Evolutionary conservation across 2,797 vertebrate species (phyloP).

Genomic region (Melanotaenia trifasciata): DNA sequence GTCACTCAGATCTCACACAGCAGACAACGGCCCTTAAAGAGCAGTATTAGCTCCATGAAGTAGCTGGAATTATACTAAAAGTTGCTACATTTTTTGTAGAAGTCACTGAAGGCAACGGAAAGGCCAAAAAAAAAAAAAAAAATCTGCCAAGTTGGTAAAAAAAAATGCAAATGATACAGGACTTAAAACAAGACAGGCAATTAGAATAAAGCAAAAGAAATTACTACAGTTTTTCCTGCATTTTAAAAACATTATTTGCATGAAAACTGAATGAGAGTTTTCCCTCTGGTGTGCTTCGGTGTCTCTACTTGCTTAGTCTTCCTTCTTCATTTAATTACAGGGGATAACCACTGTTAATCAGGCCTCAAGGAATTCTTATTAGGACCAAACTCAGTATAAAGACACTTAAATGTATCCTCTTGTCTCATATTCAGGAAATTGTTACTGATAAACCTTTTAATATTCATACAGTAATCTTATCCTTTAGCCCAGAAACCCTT

Average conservation of each 20-base stretch:
- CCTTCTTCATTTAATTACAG: constrained; percentile 55
- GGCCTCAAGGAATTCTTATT: constrained; percentile 54
- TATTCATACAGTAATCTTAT: not conserved
- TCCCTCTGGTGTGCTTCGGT: constrained; percentile 28
- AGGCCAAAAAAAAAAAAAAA: too few relatives aligned
- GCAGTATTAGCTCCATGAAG: too few relatives aligned
- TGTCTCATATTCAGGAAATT: constrained; percentile 8
- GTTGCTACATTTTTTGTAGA: too few relatives aligned
- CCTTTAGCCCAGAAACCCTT: not conserved
- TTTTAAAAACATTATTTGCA: constrained; percentile 37
- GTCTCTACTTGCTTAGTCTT: constrained; percentile 32
- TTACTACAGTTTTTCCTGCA: not conserved
- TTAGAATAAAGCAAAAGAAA: not conserved
- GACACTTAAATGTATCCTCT: constrained; percentile 22
- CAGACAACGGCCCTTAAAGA: too few relatives aligned
- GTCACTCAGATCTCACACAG: too few relatives aligned
- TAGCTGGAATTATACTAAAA: too few relatives aligned
- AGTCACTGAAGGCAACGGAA: too few relatives aligned
- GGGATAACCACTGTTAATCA: constrained; percentile 48
- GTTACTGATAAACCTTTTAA: constrained; percentile 3
- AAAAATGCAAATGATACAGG: too few relatives aligned
- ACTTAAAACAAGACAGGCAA: not conserved
- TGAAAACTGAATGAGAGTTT: constrained; percentile 12
- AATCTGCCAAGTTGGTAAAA: too few relatives aligned
- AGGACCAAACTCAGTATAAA: constrained; percentile 43